Conservation (phyloP, 2,113 vertebrate species). For the Cavia porcellus region DNA sequence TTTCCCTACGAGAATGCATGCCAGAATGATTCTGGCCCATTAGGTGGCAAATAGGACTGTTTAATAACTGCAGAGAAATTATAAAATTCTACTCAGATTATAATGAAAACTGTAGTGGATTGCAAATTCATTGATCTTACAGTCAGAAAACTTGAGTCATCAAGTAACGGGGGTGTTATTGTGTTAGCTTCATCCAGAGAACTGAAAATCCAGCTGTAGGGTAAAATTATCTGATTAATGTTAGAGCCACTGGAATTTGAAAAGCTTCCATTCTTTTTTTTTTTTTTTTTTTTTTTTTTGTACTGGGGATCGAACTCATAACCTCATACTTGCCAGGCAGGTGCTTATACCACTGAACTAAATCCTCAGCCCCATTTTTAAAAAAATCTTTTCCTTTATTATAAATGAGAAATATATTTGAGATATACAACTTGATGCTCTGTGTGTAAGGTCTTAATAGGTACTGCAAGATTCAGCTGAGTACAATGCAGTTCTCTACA, state of each 20-base stretch:
- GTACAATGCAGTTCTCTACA: background rate
- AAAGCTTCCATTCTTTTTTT: background rate
- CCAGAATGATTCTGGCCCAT: background rate
- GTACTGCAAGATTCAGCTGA: background rate
- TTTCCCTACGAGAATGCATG: background rate
- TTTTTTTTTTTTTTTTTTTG: too few relatives aligned
- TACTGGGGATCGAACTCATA: too few relatives aligned
- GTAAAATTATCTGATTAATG: slow-evolving; percentile 12
- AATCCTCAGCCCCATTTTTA: background rate
- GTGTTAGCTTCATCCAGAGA: slow-evolving; percentile 64
- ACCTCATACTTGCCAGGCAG: too few relatives aligned
- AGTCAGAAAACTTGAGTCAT: slow-evolving; percentile 59
- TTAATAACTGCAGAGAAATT: slow-evolving; percentile 43
- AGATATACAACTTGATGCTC: background rate
- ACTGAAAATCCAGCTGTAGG: slow-evolving; percentile 40
- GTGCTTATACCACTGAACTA: too few relatives aligned
- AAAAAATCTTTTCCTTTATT: background rate
- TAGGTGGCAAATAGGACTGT: slow-evolving; percentile 15
- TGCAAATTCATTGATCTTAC: slow-evolving; percentile 49
- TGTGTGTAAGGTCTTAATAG: background rate
- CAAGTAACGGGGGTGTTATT: slow-evolving; percentile 63
- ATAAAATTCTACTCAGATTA: slow-evolving; percentile 59
- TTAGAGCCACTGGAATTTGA: background rate
- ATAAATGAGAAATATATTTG: background rate
- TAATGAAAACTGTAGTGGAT: slow-evolving; percentile 59